These are phyloP conservation scores for Acanthornis magna DNA, from an alignment of 2,797 vertebrate species.

Conservation along the genomic window DNA sequence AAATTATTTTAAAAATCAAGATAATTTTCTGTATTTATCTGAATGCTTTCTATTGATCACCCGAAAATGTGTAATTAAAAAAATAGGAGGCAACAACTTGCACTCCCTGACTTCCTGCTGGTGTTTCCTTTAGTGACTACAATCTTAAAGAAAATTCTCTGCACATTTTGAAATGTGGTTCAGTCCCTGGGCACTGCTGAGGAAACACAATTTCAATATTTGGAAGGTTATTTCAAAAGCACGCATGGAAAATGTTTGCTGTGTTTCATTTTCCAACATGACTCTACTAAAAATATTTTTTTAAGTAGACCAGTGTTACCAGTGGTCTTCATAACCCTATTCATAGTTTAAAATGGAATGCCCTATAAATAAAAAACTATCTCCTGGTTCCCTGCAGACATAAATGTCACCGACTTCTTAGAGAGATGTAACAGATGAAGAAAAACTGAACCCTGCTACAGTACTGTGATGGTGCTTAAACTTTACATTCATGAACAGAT, in stretches of 20 bases:
- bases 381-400: not conserved
- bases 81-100: not conserved
- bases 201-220: not conserved
- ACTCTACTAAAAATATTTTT: not conserved
- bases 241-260: not conserved
- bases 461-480: not conserved
- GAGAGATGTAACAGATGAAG: not conserved
- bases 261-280: not conserved
- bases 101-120: not conserved
- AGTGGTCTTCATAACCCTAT: not conserved
- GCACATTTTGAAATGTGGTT: not conserved
- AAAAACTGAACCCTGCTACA: not conserved
- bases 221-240: not conserved
- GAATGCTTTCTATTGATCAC: not conserved
- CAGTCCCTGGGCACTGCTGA: not conserved
- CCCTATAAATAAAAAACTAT: not conserved
- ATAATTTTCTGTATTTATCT: not conserved
- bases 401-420: not conserved
- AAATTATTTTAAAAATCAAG: not conserved
- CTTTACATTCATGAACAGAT: not conserved
- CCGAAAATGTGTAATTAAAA: not conserved
- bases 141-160: not conserved
- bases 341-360: not conserved
- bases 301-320: not conserved
- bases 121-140: not conserved